A percentile compares a stretch with the other conserved stretches of the same genome.
Conservation (phyloP, 2,888 invertebrate genomes). For the Drosophila sordidapex region DNA sequence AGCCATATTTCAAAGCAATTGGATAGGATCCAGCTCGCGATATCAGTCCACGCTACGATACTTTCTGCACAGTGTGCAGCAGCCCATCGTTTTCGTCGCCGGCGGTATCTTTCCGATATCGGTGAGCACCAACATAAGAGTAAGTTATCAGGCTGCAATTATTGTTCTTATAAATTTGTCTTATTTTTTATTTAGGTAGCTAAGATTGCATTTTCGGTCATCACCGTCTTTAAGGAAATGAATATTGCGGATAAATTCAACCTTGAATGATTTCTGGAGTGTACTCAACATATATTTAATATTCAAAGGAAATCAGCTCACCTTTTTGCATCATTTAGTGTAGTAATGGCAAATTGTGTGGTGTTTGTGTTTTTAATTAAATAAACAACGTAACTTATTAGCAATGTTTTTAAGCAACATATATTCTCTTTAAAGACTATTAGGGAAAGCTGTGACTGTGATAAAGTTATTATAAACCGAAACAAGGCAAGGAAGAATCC, state of each 20-base stretch:
- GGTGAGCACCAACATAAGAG: slow-evolving; percentile 69
- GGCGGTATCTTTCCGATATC: slow-evolving; percentile 69
- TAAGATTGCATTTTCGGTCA: slow-evolving; percentile 71
- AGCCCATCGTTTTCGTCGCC: slow-evolving; percentile 14
- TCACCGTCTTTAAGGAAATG: slow-evolving; percentile 15
- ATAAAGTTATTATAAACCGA: too few species aligned
- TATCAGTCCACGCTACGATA: slow-evolving; percentile 64
- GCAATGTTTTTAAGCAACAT: too few species aligned
- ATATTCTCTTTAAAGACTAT: too few species aligned
- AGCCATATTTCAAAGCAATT: slow-evolving; percentile 30
- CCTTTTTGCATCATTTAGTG: too few species aligned
- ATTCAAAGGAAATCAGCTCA: too few species aligned
- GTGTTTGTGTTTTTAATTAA: too few species aligned
- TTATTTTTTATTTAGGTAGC: slow-evolving; percentile 48
- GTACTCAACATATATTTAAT: too few species aligned
- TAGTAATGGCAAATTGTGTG: too few species aligned
- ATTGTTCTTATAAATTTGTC: neutral
- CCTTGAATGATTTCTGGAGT: slow-evolving; percentile 24
- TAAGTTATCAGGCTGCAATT: slow-evolving; percentile 37
- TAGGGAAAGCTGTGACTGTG: too few species aligned
- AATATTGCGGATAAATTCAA: slow-evolving; percentile 58
- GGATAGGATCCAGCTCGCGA: slow-evolving; percentile 39
- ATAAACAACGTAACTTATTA: too few species aligned
- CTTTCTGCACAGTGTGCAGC: slow-evolving; percentile 55
- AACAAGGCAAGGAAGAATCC: too few species aligned